phyloP scores from a whole-genome alignment of 2,797 vertebrate genomes.

The Chaenodraco wilsoni region DNA sequence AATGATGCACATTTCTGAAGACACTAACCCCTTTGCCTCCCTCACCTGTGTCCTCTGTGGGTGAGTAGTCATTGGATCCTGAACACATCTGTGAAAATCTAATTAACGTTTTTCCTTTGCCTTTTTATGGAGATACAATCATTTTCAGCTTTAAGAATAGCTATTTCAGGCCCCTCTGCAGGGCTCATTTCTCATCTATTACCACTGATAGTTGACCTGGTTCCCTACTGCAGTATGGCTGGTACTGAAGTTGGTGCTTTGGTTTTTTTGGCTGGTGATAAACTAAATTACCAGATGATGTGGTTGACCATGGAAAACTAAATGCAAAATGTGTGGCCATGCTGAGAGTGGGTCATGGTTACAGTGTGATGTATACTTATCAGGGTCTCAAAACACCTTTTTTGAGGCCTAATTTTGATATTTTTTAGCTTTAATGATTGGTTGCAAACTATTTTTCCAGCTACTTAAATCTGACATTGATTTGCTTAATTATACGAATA shows the following conservation, averaged over 20 bases:
- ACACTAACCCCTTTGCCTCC: not conserved
- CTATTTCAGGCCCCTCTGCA: conserved; percentile 34
- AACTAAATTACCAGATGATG: conserved; percentile 38
- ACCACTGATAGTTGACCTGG: conserved; percentile 58
- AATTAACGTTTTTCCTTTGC: not conserved
- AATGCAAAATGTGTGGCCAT: conserved; percentile 29
- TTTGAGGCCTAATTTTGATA: not conserved
- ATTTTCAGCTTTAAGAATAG: conserved; percentile 23
- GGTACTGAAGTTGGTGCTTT: conserved; percentile 34
- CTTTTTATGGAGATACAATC: not conserved
- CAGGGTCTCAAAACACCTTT: not conserved
- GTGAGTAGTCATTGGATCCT: conserved; percentile 26
- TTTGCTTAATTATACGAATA: not conserved
- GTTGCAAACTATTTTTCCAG: accelerated
- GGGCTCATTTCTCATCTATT: conserved; percentile 43
- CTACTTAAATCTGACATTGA: not conserved
- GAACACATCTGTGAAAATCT: not conserved
- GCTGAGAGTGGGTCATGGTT: conserved; percentile 6
- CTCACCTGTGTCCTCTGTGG: conserved; percentile 15
- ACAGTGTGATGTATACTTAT: conserved; percentile 11
- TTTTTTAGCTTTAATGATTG: not conserved
- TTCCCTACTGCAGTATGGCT: conserved; percentile 40
- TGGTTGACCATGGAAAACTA: conserved; percentile 17
- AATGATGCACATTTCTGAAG: conserved; percentile 17
- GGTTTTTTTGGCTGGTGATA: conserved; percentile 31